A percentile compares a stretch with the other conserved stretches of the same genome.
These are phyloP conservation scores for Campoletis raptor DNA, from an alignment of 2,888 invertebrate genomes.

Conservation along the genomic window DNA sequence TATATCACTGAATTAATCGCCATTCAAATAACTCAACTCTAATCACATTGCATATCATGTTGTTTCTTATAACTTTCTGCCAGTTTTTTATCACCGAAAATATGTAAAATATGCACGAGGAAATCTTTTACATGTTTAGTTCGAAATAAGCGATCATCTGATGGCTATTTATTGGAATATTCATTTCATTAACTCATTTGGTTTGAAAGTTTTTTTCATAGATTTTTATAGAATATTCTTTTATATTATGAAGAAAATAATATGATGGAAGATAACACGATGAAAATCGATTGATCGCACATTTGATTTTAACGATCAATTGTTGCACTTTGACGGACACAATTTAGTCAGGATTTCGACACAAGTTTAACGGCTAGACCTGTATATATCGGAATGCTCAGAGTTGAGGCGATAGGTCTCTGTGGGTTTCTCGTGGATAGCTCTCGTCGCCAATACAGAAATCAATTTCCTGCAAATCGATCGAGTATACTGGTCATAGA, in stretches of 20 bases:
- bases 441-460: constrained; percentile 46
- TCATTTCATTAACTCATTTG: not conserved
- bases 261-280: not conserved
- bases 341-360: not conserved
- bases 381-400: constrained; percentile 10
- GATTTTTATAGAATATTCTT: too few species aligned
- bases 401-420: constrained; percentile 12
- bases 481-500: constrained; percentile 33
- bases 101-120: not conserved
- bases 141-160: not conserved
- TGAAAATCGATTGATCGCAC: not conserved
- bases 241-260: too few species aligned
- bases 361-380: constrained; percentile 24
- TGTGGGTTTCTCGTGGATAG: constrained; percentile 22
- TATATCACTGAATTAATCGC: constrained; percentile 2
- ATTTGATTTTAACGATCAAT: not conserved
- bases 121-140: not conserved
- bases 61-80: not conserved
- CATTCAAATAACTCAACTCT: not conserved
- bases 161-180: not conserved
- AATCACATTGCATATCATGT: not conserved
- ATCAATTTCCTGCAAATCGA: constrained; percentile 66
- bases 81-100: not conserved
- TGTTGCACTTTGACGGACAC: not conserved
- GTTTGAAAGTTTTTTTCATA: not conserved